phyloP scores from a whole-genome alignment of 2,888 invertebrate species.

The Heliconius hortense region DNA sequence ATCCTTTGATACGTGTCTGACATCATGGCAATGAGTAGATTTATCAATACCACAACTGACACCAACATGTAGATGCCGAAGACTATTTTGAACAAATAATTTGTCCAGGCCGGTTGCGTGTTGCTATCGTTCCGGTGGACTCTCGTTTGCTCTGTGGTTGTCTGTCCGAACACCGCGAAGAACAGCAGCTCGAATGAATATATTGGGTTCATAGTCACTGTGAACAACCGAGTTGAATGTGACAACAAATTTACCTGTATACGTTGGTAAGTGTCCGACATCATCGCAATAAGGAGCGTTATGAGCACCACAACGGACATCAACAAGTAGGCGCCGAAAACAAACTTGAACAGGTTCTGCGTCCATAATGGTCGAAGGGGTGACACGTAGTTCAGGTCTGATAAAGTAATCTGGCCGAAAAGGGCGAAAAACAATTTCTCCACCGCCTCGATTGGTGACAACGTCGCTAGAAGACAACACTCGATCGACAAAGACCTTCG shows the following conservation, averaged over 20 bases:
- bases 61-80: slow-evolving; percentile 99
- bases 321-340: slow-evolving; percentile 98
- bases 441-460: slow-evolving; percentile 95
- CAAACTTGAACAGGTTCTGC: slow-evolving; percentile 92
- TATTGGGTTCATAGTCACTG: slow-evolving; percentile 95
- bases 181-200: slow-evolving; percentile 98
- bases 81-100: slow-evolving; percentile 92
- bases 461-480: slow-evolving; percentile 86
- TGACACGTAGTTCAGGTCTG: slow-evolving; percentile 89
- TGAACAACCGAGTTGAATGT: slow-evolving; percentile 77
- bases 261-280: slow-evolving; percentile 99
- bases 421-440: slow-evolving; percentile 99
- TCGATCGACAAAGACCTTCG: slow-evolving; percentile 67
- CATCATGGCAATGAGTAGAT: slow-evolving; percentile 99
- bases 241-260: slow-evolving; percentile 92
- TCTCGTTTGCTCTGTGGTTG: slow-evolving; percentile 88
- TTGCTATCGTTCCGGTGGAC: slow-evolving; percentile 84
- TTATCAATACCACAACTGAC: slow-evolving; percentile 99
- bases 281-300: slow-evolving; percentile 99
- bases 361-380: slow-evolving; percentile 90
- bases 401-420: slow-evolving; percentile 95
- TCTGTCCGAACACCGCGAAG: slow-evolving; percentile 99
- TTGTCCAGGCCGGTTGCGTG: slow-evolving; percentile 91
- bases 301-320: slow-evolving; percentile 98
- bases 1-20: slow-evolving; percentile 99